These are phyloP conservation scores for Pterostichus niger DNA, from an alignment of 2,888 invertebrate species.

Conservation along the genomic window DNA sequence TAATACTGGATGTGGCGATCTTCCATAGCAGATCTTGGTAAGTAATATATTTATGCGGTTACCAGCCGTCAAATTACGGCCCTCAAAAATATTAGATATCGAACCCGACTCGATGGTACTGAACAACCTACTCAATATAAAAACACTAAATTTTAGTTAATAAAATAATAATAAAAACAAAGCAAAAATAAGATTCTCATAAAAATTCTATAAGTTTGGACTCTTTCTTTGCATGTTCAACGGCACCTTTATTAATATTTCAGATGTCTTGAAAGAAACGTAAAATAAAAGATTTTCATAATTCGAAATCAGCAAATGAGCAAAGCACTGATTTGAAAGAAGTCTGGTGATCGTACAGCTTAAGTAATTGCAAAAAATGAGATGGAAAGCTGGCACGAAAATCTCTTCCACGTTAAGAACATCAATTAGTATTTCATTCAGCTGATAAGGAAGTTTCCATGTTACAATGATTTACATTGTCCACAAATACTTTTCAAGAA, in stretches of 20 bases:
- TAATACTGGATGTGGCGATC: too few relatives aligned
- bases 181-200: too few relatives aligned
- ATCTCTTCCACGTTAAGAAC: slow-evolving; percentile 27
- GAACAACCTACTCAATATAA: too few relatives aligned
- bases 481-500: not conserved
- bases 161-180: too few relatives aligned
- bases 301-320: slow-evolving; percentile 21
- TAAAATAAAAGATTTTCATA: not conserved
- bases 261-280: not conserved
- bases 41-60: too few relatives aligned
- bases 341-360: slow-evolving; percentile 5
- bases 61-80: too few relatives aligned
- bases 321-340: slow-evolving; percentile 32
- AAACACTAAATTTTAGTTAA: too few relatives aligned
- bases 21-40: too few relatives aligned
- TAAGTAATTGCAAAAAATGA: slow-evolving; percentile 42
- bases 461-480: slow-evolving; percentile 1
- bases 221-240: too few relatives aligned
- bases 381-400: slow-evolving; percentile 9
- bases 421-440: slow-evolving; percentile 39
- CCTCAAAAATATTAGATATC: too few relatives aligned
- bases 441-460: slow-evolving; percentile 12
- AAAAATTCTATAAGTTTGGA: too few relatives aligned
- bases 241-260: not conserved
- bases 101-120: too few relatives aligned